Evolutionary conservation across 2,113 vertebrate species (phyloP).

Genomic region (Macaca fascicularis): T2T-MFA8v1.1 NC_088395.1:16411501-16412000

Average conservation of each 20-base stretch:
- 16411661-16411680: neutral
- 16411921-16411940: conserved; percentile 21
- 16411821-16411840: neutral
- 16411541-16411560: neutral
- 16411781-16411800: conserved; percentile 9
- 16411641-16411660: no score
- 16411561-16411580: neutral
- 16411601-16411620: neutral
- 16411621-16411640: neutral
- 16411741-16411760: neutral
- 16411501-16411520: neutral
- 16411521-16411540: conserved; percentile 5
- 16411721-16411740: neutral
- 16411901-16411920: conserved; percentile 22
- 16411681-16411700: conserved; percentile 31
- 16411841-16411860: conserved; percentile 1
- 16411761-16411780: neutral
- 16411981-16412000: neutral
- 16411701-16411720: neutral
- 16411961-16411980: conserved; percentile 30
- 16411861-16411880: neutral
- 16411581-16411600: neutral
- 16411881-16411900: neutral
- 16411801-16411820: neutral
- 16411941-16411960: conserved; percentile 10